Evolutionary conservation across 1,140 invertebrate genomes (phyloP), one percentile per base, ranked within the genome.

Genomic region (Drosophila kurseongensis): DNA sequence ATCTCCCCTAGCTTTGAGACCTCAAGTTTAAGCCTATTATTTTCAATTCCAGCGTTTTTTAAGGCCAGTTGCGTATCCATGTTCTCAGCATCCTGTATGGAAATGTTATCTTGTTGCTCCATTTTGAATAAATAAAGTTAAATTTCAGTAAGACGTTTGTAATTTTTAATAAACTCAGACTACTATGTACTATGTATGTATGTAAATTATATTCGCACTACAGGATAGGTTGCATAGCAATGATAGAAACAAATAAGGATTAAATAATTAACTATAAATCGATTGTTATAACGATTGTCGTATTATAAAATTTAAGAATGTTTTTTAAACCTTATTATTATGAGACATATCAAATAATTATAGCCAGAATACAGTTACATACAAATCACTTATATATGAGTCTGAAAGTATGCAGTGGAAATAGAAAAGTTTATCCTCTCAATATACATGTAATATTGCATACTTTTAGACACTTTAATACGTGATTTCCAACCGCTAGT

Each of bases 21-120:
- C 50, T 52, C 50, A 32, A 18, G 50, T 7, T 52, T 52, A 5
- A 52, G 50, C 32, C 32, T 52, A 6, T 13, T 52, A 6, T 18
- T 52, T 12, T 18, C 9, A 16, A 16, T 16, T 9, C 32, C 32
- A 12, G 50, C 50, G 10, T 36, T 36, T 13, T 36, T 35, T 16
- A 51, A 12, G 3, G 50, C 50, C n/a, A 36, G 9, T 52, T 16
- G 14, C 0, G 14, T 52, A 12, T 10, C 10, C 50, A 52, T 36
- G 0, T 10, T 16, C 7, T 52, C 18, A 2, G 32, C 32, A 6
- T 52, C 32, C 29, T 52, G 8, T 8, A 36, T 18, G 1, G n/a
- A 10, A 12, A 16, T 32, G 0, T 52, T 18, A 0, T 36, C 14
- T 7, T 1, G 14, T 2, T 52, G 50, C 14, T 52, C 50, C 50